These are phyloP conservation scores for Sarcoramphus papa DNA, from an alignment of 2,797 vertebrate species.

Conservation along the genomic window DNA sequence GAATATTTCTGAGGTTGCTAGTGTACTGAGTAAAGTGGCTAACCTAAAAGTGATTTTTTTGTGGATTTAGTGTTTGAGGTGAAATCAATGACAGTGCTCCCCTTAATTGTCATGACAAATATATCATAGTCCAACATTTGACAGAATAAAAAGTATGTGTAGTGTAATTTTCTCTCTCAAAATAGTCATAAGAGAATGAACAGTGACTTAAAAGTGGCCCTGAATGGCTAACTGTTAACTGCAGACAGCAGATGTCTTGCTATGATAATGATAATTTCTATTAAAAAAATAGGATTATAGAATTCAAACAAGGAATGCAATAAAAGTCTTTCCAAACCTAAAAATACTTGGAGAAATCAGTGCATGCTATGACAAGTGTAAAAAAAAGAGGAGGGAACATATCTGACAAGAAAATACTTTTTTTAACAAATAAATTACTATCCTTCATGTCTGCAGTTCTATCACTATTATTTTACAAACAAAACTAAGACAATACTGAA, in stretches of 20 bases:
- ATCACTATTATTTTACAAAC: neutral
- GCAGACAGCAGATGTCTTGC: neutral
- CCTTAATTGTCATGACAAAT: neutral
- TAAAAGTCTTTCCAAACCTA: neutral
- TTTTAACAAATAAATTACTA: neutral
- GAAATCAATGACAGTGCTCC: neutral
- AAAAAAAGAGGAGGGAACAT: accelerated
- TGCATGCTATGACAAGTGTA: neutral
- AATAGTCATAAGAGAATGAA: neutral
- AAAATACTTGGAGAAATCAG: neutral
- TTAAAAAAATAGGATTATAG: neutral
- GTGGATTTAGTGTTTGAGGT: neutral
- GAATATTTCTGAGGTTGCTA: neutral
- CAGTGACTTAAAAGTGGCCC: neutral
- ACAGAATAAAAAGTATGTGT: neutral
- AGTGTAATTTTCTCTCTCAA: neutral
- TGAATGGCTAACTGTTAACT: neutral
- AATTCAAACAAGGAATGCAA: neutral
- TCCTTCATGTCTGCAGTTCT: neutral
- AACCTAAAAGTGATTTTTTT: neutral
- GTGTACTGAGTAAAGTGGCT: neutral
- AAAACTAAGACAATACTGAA: neutral
- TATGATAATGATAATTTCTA: neutral
- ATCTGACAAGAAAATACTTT: neutral
- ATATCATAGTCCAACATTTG: neutral